A percentile compares a stretch with the other conserved stretches of the same genome.
Conservation (phyloP, 64 coral and sea anemone species). For the Actinia equina region DNA sequence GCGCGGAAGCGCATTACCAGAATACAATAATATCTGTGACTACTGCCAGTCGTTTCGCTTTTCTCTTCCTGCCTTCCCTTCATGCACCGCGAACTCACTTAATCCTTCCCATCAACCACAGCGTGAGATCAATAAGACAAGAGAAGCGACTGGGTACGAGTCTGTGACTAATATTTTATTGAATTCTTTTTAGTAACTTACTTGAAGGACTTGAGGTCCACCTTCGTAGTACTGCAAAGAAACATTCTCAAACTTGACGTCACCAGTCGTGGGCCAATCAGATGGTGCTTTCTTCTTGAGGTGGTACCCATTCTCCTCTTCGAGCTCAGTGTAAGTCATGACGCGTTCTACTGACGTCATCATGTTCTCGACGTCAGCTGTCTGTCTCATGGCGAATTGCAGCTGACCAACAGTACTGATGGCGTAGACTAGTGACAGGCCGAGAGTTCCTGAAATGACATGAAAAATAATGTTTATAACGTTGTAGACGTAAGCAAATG, state of each 20-base stretch:
- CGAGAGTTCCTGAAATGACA: constrained; percentile 71
- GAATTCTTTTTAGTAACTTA: neutral
- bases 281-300: constrained; percentile 64
- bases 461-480: neutral
- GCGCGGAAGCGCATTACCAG: too few species aligned
- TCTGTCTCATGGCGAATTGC: constrained; percentile 93
- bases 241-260: constrained; percentile 71
- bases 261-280: constrained; percentile 69
- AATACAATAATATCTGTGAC: too few species aligned
- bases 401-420: constrained; percentile 97
- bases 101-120: too few species aligned
- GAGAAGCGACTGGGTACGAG: too few species aligned
- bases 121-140: too few species aligned
- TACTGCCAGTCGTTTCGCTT: too few species aligned
- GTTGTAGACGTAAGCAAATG: neutral
- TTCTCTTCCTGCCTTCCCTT: too few species aligned
- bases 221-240: constrained; percentile 78
- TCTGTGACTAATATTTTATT: too few species aligned
- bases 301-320: constrained; percentile 58
- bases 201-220: constrained; percentile 68
- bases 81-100: too few species aligned
- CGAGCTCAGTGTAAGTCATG: constrained; percentile 87
- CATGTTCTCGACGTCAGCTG: constrained; percentile 96
- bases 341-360: constrained; percentile 89
- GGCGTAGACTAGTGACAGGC: constrained; percentile 88